A percentile compares a stretch with the other conserved stretches of the same genome.
These are phyloP conservation scores for Leptocoma aspasia DNA, from an alignment of 2,113 vertebrate species.

Conservation along the genomic window DNA sequence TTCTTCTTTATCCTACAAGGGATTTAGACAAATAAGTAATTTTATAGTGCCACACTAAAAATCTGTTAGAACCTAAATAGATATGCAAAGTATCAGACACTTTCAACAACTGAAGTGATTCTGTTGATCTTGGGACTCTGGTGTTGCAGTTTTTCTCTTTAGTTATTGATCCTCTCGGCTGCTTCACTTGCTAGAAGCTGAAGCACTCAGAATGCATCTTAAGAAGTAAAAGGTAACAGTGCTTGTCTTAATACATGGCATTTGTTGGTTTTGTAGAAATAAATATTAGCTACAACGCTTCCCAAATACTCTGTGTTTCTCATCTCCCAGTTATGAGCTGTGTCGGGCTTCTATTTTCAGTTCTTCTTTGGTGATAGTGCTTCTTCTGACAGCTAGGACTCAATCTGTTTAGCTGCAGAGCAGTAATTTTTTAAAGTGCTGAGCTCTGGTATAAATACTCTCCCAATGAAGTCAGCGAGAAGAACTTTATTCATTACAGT, in stretches of 20 bases:
- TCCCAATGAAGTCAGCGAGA: neutral
- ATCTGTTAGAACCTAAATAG: neutral
- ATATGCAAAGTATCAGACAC: neutral
- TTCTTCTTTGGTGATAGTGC: neutral
- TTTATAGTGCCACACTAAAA: neutral
- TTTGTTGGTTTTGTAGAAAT: neutral
- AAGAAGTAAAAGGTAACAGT: neutral
- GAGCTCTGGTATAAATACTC: neutral
- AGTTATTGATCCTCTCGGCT: neutral
- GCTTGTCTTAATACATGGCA: neutral
- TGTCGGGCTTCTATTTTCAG: neutral
- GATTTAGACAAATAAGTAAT: neutral
- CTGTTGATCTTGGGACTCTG: neutral
- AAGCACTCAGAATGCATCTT: neutral
- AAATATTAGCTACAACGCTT: neutral
- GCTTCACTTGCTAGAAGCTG: neutral
- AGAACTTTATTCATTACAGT: neutral
- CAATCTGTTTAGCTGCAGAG: neutral
- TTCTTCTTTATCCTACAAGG: neutral
- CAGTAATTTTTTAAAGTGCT: neutral
- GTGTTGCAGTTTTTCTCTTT: neutral
- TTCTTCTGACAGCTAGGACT: neutral
- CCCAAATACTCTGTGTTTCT: neutral
- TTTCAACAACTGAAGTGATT: neutral
- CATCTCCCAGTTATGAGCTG: neutral